A percentile compares a stretch with the other conserved stretches of the same genome.
These are phyloP conservation scores for Anoplophora glabripennis DNA, from an alignment of 1,140 invertebrate genomes.

Conservation along the genomic window DNA sequence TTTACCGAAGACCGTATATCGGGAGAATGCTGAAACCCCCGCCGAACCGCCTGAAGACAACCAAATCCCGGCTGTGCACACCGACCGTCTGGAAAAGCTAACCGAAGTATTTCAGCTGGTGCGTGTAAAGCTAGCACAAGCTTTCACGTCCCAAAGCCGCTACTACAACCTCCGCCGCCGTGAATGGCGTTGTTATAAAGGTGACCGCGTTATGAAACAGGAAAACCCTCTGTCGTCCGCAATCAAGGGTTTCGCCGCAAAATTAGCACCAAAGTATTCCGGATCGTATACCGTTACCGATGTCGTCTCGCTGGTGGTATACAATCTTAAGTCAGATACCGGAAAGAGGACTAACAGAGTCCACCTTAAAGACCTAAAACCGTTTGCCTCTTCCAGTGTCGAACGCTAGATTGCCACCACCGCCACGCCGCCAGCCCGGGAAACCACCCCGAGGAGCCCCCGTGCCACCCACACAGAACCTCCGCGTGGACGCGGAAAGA, in stretches of 20 bases:
- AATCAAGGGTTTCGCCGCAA: slow-evolving; percentile 11
- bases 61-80: background rate
- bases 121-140: no score
- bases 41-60: background rate
- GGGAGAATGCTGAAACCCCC: no score
- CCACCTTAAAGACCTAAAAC: background rate
- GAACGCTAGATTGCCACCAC: no score
- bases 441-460: no score
- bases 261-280: slow-evolving; percentile 28
- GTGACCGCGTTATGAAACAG: slow-evolving; percentile 21
- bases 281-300: slow-evolving; percentile 19
- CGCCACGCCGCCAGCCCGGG: no score
- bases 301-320: slow-evolving; percentile 9
- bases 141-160: no score
- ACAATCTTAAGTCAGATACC: slow-evolving; percentile 2
- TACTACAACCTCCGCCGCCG: slow-evolving; percentile 11
- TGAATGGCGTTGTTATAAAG: slow-evolving; percentile 15
- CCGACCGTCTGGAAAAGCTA: slow-evolving; percentile 5
- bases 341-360: background rate
- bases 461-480: no score
- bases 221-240: slow-evolving; percentile 21
- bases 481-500: no score
- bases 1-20: background rate
- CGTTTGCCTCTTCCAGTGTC: no score
- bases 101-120: background rate